Evolutionary conservation across 2,797 vertebrate species (phyloP).

Genomic region (Oryzias sinensis): DNA sequence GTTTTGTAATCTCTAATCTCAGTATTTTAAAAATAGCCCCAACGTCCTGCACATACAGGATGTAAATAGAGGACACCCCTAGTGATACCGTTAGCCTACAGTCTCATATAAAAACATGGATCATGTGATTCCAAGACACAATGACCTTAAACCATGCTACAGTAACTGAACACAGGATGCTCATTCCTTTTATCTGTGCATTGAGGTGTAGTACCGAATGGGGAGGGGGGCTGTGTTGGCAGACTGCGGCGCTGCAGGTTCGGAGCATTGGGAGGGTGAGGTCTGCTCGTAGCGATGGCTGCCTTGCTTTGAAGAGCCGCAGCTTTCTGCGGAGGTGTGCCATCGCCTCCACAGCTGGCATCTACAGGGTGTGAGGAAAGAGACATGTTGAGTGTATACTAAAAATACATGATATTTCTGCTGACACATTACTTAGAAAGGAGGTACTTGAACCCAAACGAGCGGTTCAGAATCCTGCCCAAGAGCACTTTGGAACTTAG

Average conservation of each 20-base stretch:
- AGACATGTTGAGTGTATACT: not conserved
- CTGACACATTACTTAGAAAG: not conserved
- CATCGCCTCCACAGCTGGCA: constrained; percentile 79
- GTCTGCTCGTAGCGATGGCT: constrained; percentile 62
- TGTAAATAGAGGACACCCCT: not conserved
- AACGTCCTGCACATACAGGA: too few relatives aligned
- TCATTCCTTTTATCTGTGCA: not conserved
- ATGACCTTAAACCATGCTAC: constrained; percentile 17
- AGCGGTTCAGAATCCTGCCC: not conserved
- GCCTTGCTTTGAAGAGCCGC: constrained; percentile 68
- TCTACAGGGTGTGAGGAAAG: constrained; percentile 67
- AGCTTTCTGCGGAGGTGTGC: constrained; percentile 71
- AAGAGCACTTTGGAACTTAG: not conserved
- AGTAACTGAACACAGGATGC: not conserved
- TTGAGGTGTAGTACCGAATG: constrained; percentile 74
- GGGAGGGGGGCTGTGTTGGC: constrained; percentile 79
- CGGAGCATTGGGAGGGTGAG: constrained; percentile 66
- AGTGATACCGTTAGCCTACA: not conserved
- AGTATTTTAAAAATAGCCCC: too few relatives aligned
- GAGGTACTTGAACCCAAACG: not conserved
- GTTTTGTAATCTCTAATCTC: not conserved
- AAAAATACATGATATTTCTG: not conserved
- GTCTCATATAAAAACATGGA: constrained; percentile 5
- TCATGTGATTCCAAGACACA: constrained; percentile 11
- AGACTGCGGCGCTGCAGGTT: constrained; percentile 79